phyloP scores from a whole-genome alignment of 2,888 invertebrate species.

The Caenorhabditis uteleia region DNA sequence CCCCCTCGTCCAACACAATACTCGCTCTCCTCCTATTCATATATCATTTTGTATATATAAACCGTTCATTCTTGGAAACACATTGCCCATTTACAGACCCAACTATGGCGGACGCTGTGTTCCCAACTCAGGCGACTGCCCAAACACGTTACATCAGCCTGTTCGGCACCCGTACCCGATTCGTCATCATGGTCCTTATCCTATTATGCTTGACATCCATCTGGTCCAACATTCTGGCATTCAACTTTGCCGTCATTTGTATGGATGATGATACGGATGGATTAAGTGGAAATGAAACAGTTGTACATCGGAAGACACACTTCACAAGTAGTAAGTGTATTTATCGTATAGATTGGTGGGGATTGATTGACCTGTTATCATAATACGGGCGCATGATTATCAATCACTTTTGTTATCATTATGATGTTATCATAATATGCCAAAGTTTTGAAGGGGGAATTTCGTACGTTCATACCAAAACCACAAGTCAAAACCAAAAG shows the following conservation, averaged over 20 bases:
- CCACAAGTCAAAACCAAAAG: too few relatives aligned
- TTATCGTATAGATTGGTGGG: too few relatives aligned
- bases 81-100: too few relatives aligned
- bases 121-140: constrained; percentile 47
- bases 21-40: constrained; percentile 9
- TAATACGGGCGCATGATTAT: too few relatives aligned
- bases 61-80: too few relatives aligned
- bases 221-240: constrained; percentile 68
- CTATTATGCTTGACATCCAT: constrained; percentile 65
- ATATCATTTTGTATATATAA: not conserved
- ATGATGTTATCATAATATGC: too few relatives aligned
- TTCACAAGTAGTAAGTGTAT: constrained; percentile 34
- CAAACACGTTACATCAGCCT: constrained; percentile 51
- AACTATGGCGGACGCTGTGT: constrained; percentile 34
- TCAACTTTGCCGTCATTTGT: constrained; percentile 68
- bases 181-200: constrained; percentile 64
- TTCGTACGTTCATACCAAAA: too few relatives aligned
- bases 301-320: constrained; percentile 8
- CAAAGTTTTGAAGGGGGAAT: too few relatives aligned
- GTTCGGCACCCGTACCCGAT: constrained; percentile 66
- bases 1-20: constrained; percentile 6
- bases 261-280: constrained; percentile 43
- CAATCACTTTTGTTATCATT: constrained; percentile 11
- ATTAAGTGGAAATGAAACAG: too few relatives aligned
- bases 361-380: not conserved